Base-by-base conservation (phyloP, 2,888 invertebrate genomes). In the Phytoseiulus persimilis region DNA sequence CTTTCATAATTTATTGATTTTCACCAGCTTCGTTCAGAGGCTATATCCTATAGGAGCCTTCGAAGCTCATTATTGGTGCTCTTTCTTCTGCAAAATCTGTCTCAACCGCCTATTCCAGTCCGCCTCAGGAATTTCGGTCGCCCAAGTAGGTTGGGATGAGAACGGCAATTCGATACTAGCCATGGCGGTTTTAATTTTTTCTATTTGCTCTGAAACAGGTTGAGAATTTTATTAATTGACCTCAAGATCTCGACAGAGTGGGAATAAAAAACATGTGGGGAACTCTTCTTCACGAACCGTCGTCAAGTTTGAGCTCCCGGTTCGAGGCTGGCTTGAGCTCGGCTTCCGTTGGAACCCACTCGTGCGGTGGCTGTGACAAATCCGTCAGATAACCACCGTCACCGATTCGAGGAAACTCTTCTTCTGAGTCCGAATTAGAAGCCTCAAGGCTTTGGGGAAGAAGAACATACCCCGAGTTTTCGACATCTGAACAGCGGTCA, bases 341-440 rank as follows among this genome's bases (percentile, higher is more conserved):
- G 6, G 32, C 39, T 23, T 87, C 87, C 14, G 87, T 32, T 6
- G 87, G 87, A 31, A 39, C 39, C 87, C 87, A 87, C 14, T 87
- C 87, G 33, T 87, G 87, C 33, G 87, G 87, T 9, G 87, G 87
- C 33, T 87, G 87, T 31, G 87, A n/a, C n/a, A 87, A 87, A 23
- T 87, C 87, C 31, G 45, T 87, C 32, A 87, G 32, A 18, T 87
- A 87, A 2, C 87, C 87, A 0, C 87, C 87, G 31, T 33, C 87
- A 6, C 87, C 87, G 32, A 87, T n/a, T n/a, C 33, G 87, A 32
- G 87, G 87, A 33, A 87, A 87, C 6, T 87, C 87, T 3, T 87
- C 87, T 28, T 45, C 31, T 6, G 45, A 32, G 33, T 87, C 87
- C 23, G 87, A 87, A 6, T 33, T 45, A 28, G 87, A 11, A 9